Evolutionary conservation across 2,113 vertebrate species (phyloP), one percentile per base, ranked within the genome.

Genomic region (Morone chrysops): DNA sequence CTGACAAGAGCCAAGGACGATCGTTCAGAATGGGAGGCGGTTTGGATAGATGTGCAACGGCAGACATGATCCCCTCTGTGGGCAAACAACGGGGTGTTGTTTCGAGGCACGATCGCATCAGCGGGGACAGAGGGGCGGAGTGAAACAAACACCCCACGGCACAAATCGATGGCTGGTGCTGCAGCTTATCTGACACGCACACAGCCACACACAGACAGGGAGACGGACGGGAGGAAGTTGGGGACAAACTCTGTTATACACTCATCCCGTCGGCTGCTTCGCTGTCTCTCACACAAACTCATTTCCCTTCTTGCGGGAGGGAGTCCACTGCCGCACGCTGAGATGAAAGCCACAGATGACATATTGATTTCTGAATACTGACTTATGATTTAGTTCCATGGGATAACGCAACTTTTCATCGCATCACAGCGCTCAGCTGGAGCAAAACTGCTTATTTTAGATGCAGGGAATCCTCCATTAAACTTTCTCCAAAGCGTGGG

Each of bases 1-100:
- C 80, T 65, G 78, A 81, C 57, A 18, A 48, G 48, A 81, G 80
- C 57, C 82, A 74, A 86, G 75, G 74, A 73, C 57, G 18, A 67
- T 50, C 16, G 12, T 41, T 69, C 10, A 6, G 67, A 56, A 41
- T 13, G 56, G 73, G 51, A 75, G 53, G 53, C 68, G 22, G 70
- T 74, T 75, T 78, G 69, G 87, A 75, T 59, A 22, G 91, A 76
- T 77, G 48, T 84, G 82, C 73, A 62, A 48, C 12, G 5, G 75
- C 70, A 62, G 78, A 74, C 70, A 25, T 38, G 72, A 80, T 70
- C 70, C 57, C 41, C 38, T 75, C 51, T 66, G 72, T 63, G 80
- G 67, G 57, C 63, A 80, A 86, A 78, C 77, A 78, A 63, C 6
- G 22, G 68, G 70, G 50, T 48, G 77, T 56, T 70, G 65, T 80